These are phyloP conservation scores for Allolobophora icterica DNA, from an alignment of 2,888 invertebrate genomes.

Conservation along the genomic window DNA sequence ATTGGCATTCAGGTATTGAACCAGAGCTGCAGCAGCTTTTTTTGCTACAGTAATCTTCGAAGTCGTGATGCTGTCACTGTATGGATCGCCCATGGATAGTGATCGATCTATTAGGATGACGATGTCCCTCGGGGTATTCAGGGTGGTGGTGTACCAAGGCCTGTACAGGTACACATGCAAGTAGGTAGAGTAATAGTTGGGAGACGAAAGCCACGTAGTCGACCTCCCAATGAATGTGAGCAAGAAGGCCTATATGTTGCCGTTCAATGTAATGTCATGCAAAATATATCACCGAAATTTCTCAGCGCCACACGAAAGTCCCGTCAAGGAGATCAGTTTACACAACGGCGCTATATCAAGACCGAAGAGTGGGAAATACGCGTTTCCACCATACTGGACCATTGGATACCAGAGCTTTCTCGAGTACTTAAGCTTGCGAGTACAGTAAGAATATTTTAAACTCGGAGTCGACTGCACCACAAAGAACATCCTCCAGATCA, in stretches of 20 bases:
- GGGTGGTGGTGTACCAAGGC: background rate
- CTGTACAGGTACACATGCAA: background rate
- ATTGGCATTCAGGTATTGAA: slow-evolving; percentile 27
- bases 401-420: too few species aligned
- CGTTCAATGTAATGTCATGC: too few species aligned
- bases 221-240: background rate
- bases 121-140: background rate
- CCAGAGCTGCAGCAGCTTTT: background rate
- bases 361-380: too few species aligned
- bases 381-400: too few species aligned
- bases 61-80: background rate
- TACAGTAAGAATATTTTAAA: too few species aligned
- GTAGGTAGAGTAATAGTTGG: background rate
- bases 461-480: too few species aligned
- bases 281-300: too few species aligned
- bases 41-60: background rate
- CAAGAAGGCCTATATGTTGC: background rate
- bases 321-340: too few species aligned
- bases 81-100: background rate
- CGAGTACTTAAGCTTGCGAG: too few species aligned
- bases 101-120: background rate
- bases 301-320: too few species aligned
- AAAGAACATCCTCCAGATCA: too few species aligned
- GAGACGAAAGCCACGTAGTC: background rate
- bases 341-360: too few species aligned